Percentiles rank a stretch among this genome's conserved stretches.
Conservation (phyloP, 2,113 vertebrate species). For the Callopanchax toddi region DNA sequence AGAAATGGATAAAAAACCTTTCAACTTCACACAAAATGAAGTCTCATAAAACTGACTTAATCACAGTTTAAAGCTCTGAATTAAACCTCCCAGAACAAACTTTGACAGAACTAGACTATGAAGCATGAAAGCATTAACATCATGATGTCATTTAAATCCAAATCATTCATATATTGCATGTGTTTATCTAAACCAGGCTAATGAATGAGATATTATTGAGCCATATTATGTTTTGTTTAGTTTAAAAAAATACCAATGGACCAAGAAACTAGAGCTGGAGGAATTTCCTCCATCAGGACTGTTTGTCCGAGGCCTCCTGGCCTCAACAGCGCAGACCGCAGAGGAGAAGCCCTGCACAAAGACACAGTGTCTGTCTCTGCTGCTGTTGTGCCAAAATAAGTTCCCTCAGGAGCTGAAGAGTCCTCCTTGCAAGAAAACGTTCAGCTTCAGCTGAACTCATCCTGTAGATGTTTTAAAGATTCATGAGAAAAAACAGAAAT, state of each 20-base stretch:
- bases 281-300: slow-evolving; percentile 61
- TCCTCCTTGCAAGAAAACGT: background rate
- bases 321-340: slow-evolving; percentile 47
- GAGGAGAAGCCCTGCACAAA: slow-evolving; percentile 73
- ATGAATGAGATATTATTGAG: too few species aligned
- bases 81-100: background rate
- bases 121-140: background rate
- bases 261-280: slow-evolving; percentile 65
- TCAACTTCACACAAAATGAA: too few species aligned
- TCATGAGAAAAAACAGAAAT: background rate
- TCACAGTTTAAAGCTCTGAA: too few species aligned
- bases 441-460: too few species aligned
- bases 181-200: too few species aligned
- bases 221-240: too few species aligned
- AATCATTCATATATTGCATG: too few species aligned
- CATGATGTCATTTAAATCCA: background rate
- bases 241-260: background rate
- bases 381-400: slow-evolving; percentile 37
- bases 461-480: too few species aligned
- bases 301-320: slow-evolving; percentile 45
- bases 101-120: background rate
- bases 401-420: slow-evolving; percentile 10
- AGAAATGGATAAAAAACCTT: slow-evolving; percentile 59
- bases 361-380: slow-evolving; percentile 70
- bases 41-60: too few species aligned